Evolutionary conservation across 2,888 invertebrate genomes (phyloP).

Genomic region (Hirtodrosophila duncani): DNA sequence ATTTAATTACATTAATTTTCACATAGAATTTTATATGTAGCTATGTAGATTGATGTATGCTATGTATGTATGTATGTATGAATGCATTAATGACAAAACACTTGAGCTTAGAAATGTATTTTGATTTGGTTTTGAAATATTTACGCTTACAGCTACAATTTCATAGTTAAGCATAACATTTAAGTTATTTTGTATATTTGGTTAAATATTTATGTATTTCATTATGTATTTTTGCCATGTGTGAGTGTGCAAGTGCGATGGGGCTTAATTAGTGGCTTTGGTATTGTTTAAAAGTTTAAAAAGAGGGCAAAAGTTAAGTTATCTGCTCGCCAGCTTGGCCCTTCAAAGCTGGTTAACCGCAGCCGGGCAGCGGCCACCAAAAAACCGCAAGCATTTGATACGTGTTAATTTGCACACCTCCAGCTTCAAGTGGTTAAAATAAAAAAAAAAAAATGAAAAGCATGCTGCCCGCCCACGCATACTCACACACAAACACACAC

Average conservation of each 20-base stretch:
- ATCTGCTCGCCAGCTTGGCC: neutral
- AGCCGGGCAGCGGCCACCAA: constrained; percentile 13
- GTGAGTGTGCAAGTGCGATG: constrained; percentile 8
- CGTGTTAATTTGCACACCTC: constrained; percentile 51
- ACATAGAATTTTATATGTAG: too few relatives aligned
- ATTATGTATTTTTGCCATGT: constrained; percentile 13
- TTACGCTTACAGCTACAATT: constrained; percentile 22
- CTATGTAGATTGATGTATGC: too few relatives aligned
- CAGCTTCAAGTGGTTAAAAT: too few relatives aligned
- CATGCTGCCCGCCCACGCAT: too few relatives aligned
- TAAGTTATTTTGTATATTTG: too few relatives aligned
- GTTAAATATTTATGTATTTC: constrained; percentile 15
- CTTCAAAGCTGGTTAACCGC: constrained; percentile 51
- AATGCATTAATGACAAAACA: constrained; percentile 57
- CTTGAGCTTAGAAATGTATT: constrained; percentile 70
- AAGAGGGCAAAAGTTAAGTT: constrained; percentile 21
- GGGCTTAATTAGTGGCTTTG: constrained; percentile 16
- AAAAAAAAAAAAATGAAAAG: neutral
- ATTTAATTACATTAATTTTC: too few relatives aligned
- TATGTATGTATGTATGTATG: constrained; percentile 2
- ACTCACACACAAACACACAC: too few relatives aligned
- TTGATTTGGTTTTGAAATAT: constrained; percentile 55
- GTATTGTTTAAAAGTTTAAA: neutral
- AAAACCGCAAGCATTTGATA: constrained; percentile 59
- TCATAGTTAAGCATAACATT: too few relatives aligned